These are phyloP conservation scores for Craniophora ligustri DNA, from an alignment of 2,888 invertebrate species.

Conservation along the genomic window DNA sequence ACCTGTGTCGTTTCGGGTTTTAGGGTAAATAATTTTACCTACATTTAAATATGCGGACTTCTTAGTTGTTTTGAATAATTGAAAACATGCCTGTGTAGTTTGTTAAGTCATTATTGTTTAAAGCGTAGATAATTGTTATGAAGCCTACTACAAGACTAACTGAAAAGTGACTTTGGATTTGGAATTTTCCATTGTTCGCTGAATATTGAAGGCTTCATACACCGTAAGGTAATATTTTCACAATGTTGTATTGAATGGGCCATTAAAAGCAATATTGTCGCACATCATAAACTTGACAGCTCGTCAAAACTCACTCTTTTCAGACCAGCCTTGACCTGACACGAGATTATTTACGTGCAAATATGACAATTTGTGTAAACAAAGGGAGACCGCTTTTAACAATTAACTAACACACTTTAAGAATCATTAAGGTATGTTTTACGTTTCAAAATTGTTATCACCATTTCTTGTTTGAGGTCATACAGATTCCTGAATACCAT, in stretches of 20 bases:
- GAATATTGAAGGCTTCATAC: slow-evolving; percentile 33
- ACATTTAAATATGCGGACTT: slow-evolving; percentile 12
- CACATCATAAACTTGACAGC: slow-evolving; percentile 58
- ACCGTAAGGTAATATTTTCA: slow-evolving; percentile 49
- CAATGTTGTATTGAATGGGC: slow-evolving; percentile 61
- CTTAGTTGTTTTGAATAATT: slow-evolving; percentile 14
- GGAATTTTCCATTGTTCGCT: slow-evolving; percentile 9
- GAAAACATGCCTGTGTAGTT: too few relatives aligned
- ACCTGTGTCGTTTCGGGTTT: slow-evolving; percentile 58
- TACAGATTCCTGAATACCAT: slow-evolving; percentile 69
- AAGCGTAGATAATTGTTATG: too few relatives aligned
- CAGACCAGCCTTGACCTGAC: slow-evolving; percentile 61
- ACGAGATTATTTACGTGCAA: slow-evolving; percentile 25
- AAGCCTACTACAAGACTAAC: neutral
- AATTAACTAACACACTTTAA: slow-evolving; percentile 33
- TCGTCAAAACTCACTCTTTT: slow-evolving; percentile 53
- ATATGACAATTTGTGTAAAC: slow-evolving; percentile 50
- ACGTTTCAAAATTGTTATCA: slow-evolving; percentile 43
- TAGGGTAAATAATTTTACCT: slow-evolving; percentile 39
- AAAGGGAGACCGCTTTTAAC: slow-evolving; percentile 40
- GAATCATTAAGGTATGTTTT: slow-evolving; percentile 53
- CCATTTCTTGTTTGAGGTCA: slow-evolving; percentile 39
- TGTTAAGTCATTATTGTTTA: too few relatives aligned
- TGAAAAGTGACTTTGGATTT: neutral
- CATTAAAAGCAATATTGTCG: slow-evolving; percentile 58